Evolutionary conservation across 37 sponge, comb jelly and placozoan genomes (phyloP).

Genomic region (Oopsacas minuta): DNA sequence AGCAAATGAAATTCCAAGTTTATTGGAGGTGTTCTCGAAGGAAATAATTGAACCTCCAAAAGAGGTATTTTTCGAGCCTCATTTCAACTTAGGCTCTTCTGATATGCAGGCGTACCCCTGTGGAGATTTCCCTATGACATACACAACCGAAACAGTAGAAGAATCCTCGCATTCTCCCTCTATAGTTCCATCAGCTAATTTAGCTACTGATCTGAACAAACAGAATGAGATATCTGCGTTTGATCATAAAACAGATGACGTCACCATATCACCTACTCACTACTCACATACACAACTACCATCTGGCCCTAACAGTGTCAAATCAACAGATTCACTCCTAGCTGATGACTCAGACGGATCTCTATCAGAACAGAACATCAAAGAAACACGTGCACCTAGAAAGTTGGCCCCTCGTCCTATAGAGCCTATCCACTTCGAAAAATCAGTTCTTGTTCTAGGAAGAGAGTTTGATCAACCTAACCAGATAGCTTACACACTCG

Average conservation of each 20-base stretch:
- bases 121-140: background rate
- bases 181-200: background rate
- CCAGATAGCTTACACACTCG: slow-evolving; percentile 27
- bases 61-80: slow-evolving; percentile 10
- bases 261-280: background rate
- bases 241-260: background rate
- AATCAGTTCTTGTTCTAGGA: slow-evolving; percentile 62
- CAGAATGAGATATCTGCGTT: background rate
- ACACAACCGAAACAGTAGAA: background rate
- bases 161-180: background rate
- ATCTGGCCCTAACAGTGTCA: background rate
- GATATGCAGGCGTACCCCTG: background rate
- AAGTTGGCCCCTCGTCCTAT: background rate
- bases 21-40: no score
- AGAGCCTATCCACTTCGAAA: slow-evolving; percentile 21
- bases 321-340: background rate
- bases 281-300: background rate
- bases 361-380: background rate
- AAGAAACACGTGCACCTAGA: background rate
- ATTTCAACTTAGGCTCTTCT: background rate
- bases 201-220: background rate
- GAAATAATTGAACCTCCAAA: no score
- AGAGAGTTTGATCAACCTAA: slow-evolving; percentile 70
- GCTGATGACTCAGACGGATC: background rate
- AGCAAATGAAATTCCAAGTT: no score